Percentiles rank a stretch among this genome's conserved stretches.
phyloP scores from a whole-genome alignment of 2,888 invertebrate genomes.

The Galerucella nymphaeae region DNA sequence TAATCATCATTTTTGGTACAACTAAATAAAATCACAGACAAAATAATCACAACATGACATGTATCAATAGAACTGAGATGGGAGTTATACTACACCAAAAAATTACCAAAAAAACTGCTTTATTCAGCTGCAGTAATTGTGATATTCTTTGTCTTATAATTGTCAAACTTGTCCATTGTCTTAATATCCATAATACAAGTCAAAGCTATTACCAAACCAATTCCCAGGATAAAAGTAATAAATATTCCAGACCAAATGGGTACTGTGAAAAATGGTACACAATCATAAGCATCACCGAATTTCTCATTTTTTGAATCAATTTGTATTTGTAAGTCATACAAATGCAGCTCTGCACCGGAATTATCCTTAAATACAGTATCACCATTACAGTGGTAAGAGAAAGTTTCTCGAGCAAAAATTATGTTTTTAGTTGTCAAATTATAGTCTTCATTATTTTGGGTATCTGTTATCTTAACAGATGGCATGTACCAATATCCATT shows the following conservation, averaged over 20 bases:
- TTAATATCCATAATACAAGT: constrained; percentile 78
- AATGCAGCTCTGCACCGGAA: constrained; percentile 55
- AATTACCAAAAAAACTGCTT: constrained; percentile 5
- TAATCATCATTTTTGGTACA: constrained; percentile 12
- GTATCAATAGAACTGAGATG: constrained; percentile 18
- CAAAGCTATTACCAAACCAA: constrained; percentile 75
- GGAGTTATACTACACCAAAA: constrained; percentile 14
- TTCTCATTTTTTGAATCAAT: constrained; percentile 59
- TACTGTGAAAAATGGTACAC: constrained; percentile 78
- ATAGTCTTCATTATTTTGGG: constrained; percentile 46
- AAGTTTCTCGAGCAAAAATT: constrained; percentile 59
- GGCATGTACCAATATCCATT: constrained; percentile 61
- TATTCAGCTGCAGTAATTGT: constrained; percentile 66
- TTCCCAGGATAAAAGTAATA: constrained; percentile 70
- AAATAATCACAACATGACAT: constrained; percentile 33
- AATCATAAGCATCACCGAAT: constrained; percentile 75
- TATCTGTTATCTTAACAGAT: constrained; percentile 54
- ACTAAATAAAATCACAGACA: constrained; percentile 39
- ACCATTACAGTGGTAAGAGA: constrained; percentile 66
- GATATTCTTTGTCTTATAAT: constrained; percentile 82
- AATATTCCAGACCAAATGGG: constrained; percentile 82
- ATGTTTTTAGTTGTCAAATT: constrained; percentile 55
- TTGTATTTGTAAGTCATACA: constrained; percentile 64
- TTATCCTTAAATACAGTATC: constrained; percentile 58
- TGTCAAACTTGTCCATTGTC: constrained; percentile 86